Evolutionary conservation across 2,797 vertebrate species (phyloP).

Genomic region (Podargus strigoides): DNA sequence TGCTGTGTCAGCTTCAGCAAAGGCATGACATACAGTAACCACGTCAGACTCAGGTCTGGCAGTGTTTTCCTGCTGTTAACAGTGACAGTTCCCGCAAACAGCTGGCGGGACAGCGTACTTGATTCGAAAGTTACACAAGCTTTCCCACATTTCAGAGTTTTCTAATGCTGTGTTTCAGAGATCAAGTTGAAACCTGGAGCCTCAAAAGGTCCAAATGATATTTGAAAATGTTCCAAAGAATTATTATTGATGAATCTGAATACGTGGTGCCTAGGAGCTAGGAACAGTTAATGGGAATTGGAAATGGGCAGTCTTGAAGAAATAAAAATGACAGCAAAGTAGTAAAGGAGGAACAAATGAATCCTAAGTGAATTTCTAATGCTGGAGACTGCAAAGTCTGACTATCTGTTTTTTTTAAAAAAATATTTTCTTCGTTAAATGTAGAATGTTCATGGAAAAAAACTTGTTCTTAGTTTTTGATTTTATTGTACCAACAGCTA

Average conservation of each 20-base stretch:
- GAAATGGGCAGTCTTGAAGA: background rate
- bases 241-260: background rate
- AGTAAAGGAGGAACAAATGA: background rate
- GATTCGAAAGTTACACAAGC: background rate
- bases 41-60: background rate
- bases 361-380: background rate
- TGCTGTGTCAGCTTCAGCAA: background rate
- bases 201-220: background rate
- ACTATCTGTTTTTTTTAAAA: background rate
- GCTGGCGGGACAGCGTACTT: background rate
- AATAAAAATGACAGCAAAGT: background rate
- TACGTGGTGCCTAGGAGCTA: background rate
- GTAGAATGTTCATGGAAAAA: background rate
- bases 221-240: background rate
- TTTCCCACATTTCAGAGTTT: background rate
- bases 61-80: background rate
- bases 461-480: background rate
- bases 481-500: constrained; percentile 13
- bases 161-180: background rate
- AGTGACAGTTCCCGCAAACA: background rate
- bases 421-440: background rate
- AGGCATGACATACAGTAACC: fast-evolving
- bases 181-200: background rate
- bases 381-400: background rate
- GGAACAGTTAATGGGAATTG: background rate